Base-by-base conservation (phyloP, 2,888 invertebrate genomes). In the Eupeodes latifasciatus region DNA sequence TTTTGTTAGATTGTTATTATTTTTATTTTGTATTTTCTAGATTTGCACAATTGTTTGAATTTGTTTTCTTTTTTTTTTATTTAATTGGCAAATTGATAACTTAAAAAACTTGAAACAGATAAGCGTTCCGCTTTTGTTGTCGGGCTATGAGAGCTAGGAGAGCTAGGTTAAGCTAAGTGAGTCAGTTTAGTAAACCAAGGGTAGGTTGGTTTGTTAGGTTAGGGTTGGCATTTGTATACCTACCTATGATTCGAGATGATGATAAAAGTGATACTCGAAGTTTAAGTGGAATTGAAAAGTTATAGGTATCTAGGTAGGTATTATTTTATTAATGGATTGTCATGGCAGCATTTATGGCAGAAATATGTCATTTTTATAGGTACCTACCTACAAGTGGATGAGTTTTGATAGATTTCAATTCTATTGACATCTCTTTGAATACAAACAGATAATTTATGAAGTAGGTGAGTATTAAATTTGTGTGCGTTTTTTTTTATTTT, bases 1-100 rank as follows among this genome's bases (percentile, higher is more conserved):
- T 53, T 19, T 44, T 72, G 57, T 72, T 40, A 44, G 27, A 57
- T n/a, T 59, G 4, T 59, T 27, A 12, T 47, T 47, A 10, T 53
- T 44, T 27, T 27, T 27, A 27, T 27, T 27, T 27, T 59, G 44
- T 55, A 2, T 53, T 12, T 47, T 47, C 9, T 27, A 47, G 14
- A 40, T 57, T n/a, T 59, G 27, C 27, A n/a, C 59, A 47, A 59
- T 59, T 59, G 59, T 66, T 72, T 27, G n/a, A 19, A 40, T 59
- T 47, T 36, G 44, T 12, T 34, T 47, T 40, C 47, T 34, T 72
- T 72, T 47, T n/a, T 57, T 34, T 47, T 40, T 59, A 49, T 72
- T 72, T 57, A 72, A 57, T 72, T 72, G 57, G 57, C 57, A 57
- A 57, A 53, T 57, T 47, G 47, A 47, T 72, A 72, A 44, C 34